Conservation (phyloP, 1,140 invertebrate genomes). For the Neodiprion virginianus region DNA sequence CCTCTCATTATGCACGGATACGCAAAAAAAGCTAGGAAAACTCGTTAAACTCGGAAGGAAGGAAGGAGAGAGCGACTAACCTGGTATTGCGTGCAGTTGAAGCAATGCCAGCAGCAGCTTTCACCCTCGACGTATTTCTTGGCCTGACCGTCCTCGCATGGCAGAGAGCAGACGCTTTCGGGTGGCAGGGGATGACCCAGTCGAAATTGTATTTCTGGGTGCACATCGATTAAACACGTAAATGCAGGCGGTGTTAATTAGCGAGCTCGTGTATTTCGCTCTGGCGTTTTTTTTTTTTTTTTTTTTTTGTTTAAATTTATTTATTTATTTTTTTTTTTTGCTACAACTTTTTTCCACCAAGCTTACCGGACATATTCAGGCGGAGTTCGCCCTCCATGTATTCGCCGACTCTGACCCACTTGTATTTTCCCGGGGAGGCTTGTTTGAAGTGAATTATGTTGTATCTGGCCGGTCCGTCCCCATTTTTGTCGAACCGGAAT, state of each 20-base stretch:
- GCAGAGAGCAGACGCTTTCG: constrained; percentile 87
- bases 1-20: constrained; percentile 1
- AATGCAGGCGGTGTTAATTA: no score
- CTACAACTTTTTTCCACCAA: background rate
- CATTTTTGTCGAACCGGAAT: constrained; percentile 88
- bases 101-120: constrained; percentile 95
- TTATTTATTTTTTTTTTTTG: no score
- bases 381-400: constrained; percentile 80
- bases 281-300: background rate
- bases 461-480: constrained; percentile 92
- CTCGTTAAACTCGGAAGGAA: background rate
- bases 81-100: constrained; percentile 92
- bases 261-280: no score
- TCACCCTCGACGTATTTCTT: constrained; percentile 92
- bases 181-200: constrained; percentile 77
- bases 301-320: no score
- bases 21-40: background rate
- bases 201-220: constrained; percentile 82
- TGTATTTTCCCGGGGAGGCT: constrained; percentile 72
- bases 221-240: background rate
- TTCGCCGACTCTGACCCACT: constrained; percentile 87
- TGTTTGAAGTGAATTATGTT: constrained; percentile 96
- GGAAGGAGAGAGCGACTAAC: constrained; percentile 58
- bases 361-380: constrained; percentile 81
- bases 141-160: constrained; percentile 86